Base-by-base conservation (phyloP, 1,140 invertebrate species). In the Drosophila sucinea region DNA sequence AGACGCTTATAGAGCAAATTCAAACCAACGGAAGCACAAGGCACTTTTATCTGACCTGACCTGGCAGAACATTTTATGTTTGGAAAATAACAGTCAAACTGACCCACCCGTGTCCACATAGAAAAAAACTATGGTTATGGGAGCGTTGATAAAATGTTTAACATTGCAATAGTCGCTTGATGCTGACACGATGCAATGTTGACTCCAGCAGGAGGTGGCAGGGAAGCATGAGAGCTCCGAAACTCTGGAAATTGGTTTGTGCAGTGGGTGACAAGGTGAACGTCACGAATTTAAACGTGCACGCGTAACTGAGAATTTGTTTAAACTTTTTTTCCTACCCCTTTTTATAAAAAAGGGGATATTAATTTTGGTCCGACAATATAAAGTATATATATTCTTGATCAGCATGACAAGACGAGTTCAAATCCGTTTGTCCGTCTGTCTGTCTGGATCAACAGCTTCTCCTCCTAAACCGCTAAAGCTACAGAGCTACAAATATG, bases 131-230 rank as follows among this genome's bases (percentile, higher is more conserved):
- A 78, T 71, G 73, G 64, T 64, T 75, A 69, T 70, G 60, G 64
- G 33, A 65, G 47, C 56, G 62, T 75, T 85, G 78, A 75, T 81
- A 76, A 75, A 86, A 79, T 86, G 82, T 81, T 86, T 70, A 86
- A 76, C 71, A 75, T 81, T 68, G 82, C 78, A 81, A 74, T 72
- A 70, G 58, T 69, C 60, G 78, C 58, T 58, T 67, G 55, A 73
- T 75, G 64, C 11, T 8, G 17, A 47, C 17, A 47, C 44, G 44
- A 47, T 7, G 4, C 41, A 38, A 77, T 60, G 30, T 33, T 35
- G 11, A 57, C 33, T 32, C 33, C 11, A n/a, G 1, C 29, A 64
- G 56, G 35, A 35, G 30, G 17, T n/a, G 30, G 5, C 35, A 58
- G 72, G 58, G 27, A 40, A 27, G 41, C 29, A 67, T 27, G 32